Percentiles rank a stretch among this genome's conserved stretches.
Conservation (phyloP, 2,797 vertebrate species). For the Salarias fasciatus region DNA sequence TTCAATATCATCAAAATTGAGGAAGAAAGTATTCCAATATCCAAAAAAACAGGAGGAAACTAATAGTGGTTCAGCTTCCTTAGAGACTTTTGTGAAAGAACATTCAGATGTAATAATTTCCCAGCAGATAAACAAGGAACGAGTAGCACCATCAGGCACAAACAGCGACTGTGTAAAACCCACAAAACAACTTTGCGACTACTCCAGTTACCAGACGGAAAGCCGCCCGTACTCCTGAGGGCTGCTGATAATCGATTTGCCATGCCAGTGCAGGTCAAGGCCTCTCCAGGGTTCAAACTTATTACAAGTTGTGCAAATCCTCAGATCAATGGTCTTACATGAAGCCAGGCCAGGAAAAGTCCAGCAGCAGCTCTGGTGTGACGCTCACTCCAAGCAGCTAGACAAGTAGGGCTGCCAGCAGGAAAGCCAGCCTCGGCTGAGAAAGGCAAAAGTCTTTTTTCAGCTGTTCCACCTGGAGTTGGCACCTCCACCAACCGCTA, state of each 20-base stretch:
- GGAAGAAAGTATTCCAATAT: constrained; percentile 68
- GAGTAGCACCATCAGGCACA: constrained; percentile 67
- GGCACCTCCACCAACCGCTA: constrained; percentile 71
- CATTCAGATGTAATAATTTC: constrained; percentile 88
- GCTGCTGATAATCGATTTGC: constrained; percentile 74
- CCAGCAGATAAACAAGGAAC: constrained; percentile 89
- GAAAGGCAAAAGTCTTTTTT: too few relatives aligned
- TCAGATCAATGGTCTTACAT: constrained; percentile 83
- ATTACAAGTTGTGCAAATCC: constrained; percentile 80
- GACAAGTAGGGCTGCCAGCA: constrained; percentile 54
- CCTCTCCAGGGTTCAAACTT: constrained; percentile 83
- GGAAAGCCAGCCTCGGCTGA: too few relatives aligned
- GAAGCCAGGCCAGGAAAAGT: constrained; percentile 72
- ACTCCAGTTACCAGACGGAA: constrained; percentile 84
- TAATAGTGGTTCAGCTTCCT: constrained; percentile 54
- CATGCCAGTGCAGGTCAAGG: too few relatives aligned
- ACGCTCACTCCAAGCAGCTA: constrained; percentile 62
- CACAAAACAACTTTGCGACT: constrained; percentile 77
- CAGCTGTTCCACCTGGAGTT: constrained; percentile 61
- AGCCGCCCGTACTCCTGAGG: constrained; percentile 81
- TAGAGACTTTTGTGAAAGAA: constrained; percentile 85
- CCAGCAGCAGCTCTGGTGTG: constrained; percentile 55
- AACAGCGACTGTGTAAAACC: constrained; percentile 64
- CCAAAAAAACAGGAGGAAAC: constrained; percentile 49
- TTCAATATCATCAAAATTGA: constrained; percentile 79